Base-by-base conservation (phyloP, 2,797 vertebrate genomes). In the Pangasius sanitwongsei region DNA sequence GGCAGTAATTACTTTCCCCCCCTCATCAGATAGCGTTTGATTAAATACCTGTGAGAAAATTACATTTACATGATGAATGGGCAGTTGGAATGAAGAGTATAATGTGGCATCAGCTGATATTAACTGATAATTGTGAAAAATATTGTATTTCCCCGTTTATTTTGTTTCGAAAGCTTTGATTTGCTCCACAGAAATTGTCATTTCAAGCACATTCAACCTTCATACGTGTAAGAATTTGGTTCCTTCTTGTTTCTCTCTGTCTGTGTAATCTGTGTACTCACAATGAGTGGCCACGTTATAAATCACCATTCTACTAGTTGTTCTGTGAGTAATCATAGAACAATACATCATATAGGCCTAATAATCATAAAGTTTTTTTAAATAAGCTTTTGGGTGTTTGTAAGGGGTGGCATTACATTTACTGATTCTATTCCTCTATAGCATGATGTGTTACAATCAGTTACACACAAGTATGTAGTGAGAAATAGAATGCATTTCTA, bases 31-130 rank as follows among this genome's bases (percentile, higher is more conserved):
- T 98, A 98, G 93, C 91, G 92, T 95, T 96, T 98, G 97, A 98
- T 98, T 97, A 98, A 98, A 97, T 97, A 97, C 97, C 97, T 97
- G 95, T 94, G 94, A 96, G 96, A 96, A 97, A 97, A 98, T 97
- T 97, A 96, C 97, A 97, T 98, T 97, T 97, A 95, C 91, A 94
- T 98, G 98, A 98, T 98, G 96, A 97, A 98, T 98, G 96, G 95
- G 92, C 90, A 88, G 91, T 93, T 95, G 91, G 94, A 95, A 95
- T 96, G 96, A 97, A 97, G 97, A 96, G 97, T 96, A 96, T 95
- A 96, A 96, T 94, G 92, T 95, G 95, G 96, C 94, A 96, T 96
- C 95, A 95, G 95, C 95, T 96, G 96, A 96, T 97, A 97, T 96
- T 93, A 96, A 94, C 94, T 94, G 96, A 96, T 96, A 97, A 97